These are phyloP conservation scores for Brachypalpus laphriformis DNA, from an alignment of 2,888 invertebrate species.

Conservation along the genomic window DNA sequence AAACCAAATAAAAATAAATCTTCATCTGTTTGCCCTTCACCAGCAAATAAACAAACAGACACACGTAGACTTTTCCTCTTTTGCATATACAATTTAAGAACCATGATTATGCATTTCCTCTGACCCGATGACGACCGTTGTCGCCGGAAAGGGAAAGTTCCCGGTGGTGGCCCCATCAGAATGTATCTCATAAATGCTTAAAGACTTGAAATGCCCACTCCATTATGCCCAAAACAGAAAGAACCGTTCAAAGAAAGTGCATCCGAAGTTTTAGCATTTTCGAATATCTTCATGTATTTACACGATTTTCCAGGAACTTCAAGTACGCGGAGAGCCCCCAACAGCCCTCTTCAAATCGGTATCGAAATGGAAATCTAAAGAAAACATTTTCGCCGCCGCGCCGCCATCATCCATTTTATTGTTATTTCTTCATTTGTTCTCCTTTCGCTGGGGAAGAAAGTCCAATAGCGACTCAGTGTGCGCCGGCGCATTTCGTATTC, in stretches of 20 bases:
- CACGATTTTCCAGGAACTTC: constrained; percentile 37
- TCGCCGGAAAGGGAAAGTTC: constrained; percentile 66
- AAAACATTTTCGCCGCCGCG: constrained; percentile 22
- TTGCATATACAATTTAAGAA: constrained; percentile 62
- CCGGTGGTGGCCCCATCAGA: constrained; percentile 36
- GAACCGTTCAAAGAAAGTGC: constrained; percentile 47
- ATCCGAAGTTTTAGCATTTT: constrained; percentile 11
- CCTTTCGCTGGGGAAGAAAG: constrained; percentile 72
- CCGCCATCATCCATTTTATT: constrained; percentile 22
- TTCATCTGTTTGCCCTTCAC: constrained; percentile 49
- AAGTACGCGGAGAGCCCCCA: constrained; percentile 28
- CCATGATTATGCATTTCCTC: constrained; percentile 55
- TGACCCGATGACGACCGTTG: constrained; percentile 40
- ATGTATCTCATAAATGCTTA: constrained; percentile 12
- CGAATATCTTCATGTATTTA: not conserved
- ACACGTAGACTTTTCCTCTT: constrained; percentile 62
- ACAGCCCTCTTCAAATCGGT: constrained; percentile 7
- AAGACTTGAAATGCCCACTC: constrained; percentile 27
- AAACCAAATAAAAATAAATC: constrained; percentile 30
- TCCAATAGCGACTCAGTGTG: constrained; percentile 13
- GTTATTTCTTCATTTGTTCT: constrained; percentile 49
- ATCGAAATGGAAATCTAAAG: constrained; percentile 65
- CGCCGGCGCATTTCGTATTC: constrained; percentile 62
- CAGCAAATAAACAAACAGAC: constrained; percentile 33
- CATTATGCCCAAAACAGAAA: constrained; percentile 5